Evolutionary conservation across 2,797 vertebrate species (phyloP).

Genomic region (Dicrostonyx torquatus): DNA sequence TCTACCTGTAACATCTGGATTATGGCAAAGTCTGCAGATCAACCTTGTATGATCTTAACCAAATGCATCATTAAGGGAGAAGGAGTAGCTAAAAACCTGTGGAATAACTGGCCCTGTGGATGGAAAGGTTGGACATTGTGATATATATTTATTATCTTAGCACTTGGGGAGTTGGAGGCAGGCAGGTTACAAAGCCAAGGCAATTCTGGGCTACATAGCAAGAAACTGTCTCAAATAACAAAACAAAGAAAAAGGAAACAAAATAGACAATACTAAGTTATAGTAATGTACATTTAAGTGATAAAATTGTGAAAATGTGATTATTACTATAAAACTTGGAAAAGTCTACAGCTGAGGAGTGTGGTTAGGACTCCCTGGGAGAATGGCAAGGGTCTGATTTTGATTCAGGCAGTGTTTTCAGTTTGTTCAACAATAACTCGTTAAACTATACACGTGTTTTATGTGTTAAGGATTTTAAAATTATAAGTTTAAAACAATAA

Average conservation of each 20-base stretch:
- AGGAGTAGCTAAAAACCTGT: neutral
- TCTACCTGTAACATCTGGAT: neutral
- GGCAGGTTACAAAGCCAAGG: neutral
- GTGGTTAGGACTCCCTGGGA: neutral
- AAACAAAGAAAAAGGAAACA: neutral
- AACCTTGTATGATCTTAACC: neutral
- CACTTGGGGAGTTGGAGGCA: neutral
- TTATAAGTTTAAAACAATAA: slow-evolving; percentile 43
- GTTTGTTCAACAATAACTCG: neutral
- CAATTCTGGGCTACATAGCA: neutral
- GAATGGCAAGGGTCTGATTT: neutral
- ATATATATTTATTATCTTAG: neutral
- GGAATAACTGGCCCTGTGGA: neutral
- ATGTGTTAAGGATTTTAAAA: slow-evolving; percentile 8
- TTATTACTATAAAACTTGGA: slow-evolving; percentile 5
- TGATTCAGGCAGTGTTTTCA: neutral
- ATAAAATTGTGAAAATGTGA: slow-evolving; percentile 8
- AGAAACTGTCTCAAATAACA: neutral
- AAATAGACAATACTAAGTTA: neutral
- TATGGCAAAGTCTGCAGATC: neutral
- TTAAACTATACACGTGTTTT: neutral
- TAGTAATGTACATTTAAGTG: neutral
- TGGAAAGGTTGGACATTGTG: neutral
- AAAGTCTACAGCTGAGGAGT: neutral
- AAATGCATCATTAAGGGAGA: neutral